Evolutionary conservation across 2,797 vertebrate genomes (phyloP), one percentile per base, ranked within the genome.

Genomic region (Psittacula echo): DNA sequence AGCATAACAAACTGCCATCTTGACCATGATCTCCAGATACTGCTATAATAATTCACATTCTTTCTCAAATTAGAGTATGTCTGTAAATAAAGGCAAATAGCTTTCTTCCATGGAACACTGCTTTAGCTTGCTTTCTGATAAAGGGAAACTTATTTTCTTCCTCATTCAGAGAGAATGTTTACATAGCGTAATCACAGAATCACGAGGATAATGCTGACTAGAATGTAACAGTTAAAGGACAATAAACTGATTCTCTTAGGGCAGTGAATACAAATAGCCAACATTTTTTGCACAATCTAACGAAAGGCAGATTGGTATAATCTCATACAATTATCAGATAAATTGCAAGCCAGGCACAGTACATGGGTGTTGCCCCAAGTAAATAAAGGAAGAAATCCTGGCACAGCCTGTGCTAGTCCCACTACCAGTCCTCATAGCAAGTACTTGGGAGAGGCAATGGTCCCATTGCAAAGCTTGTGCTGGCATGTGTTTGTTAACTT

Each of bases 81-180:
- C 30, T 85, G 50, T 91, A 93, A 86, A 76, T 87, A 78, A 90
- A 92, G 66, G 47, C 50, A 91, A 62, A 75, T 70, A 41, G 26
- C 32, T 41, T 83, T 72, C 39, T 77, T 41, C 51, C 34, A 21
- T 21, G 37, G 51, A 79, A 32, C 29, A 39, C 11, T 71, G 22
- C 44, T 85, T 80, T 92, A 48, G 58, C 26, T 64, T 84, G 23
- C 45, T 81, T 58, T 58, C 62, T 62, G 30, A 37, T 50, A 73
- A 84, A 75, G n/a, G n/a, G 9, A 91, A 78, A 29, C 23, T 26
- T 62, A 26, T 62, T 81, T 91, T 56, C 68, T 54, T 73, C 42
- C 41, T 73, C 19, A 29, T 61, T 51, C 16, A 15, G 18, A 42
- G 61, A 22, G 37, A 29, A 24, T 8, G 22, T 62, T 65, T 75